Evolutionary conservation across 2,113 vertebrate genomes (phyloP).

Genomic region (Clarias macrocephalus): DNA sequence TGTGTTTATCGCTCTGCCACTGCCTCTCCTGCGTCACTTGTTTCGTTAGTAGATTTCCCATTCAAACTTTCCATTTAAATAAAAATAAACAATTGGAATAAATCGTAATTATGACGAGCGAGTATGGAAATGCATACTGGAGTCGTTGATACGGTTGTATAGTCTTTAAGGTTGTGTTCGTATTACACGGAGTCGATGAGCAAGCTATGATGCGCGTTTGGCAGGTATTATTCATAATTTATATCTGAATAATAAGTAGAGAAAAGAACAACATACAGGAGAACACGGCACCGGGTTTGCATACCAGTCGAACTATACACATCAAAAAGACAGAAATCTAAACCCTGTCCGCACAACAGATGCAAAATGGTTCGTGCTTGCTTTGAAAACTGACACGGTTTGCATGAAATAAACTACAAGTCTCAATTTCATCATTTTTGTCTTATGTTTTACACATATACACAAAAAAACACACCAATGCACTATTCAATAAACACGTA

Average conservation of each 20-base stretch:
- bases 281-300: conserved; percentile 30
- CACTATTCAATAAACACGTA: not conserved
- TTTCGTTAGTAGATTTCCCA: conserved; percentile 71
- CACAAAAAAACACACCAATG: not conserved
- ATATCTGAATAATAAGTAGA: conserved; percentile 31
- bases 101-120: conserved; percentile 69
- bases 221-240: conserved; percentile 20
- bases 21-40: conserved; percentile 54
- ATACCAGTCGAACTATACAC: conserved; percentile 24
- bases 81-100: conserved; percentile 70
- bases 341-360: conserved; percentile 1
- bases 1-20: conserved; percentile 64
- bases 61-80: conserved; percentile 80
- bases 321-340: conserved; percentile 23
- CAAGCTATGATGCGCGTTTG: conserved; percentile 15
- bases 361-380: conserved; percentile 37
- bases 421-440: conserved; percentile 31
- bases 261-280: conserved; percentile 32
- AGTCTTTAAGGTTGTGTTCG: conserved; percentile 43
- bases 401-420: conserved; percentile 38
- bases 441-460: not conserved
- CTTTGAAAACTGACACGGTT: conserved; percentile 35
- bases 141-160: conserved; percentile 49
- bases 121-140: conserved; percentile 73
- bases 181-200: conserved; percentile 37